These are phyloP conservation scores for Panthera uncia DNA, from an alignment of 2,113 vertebrate species.

Conservation along the genomic window DNA sequence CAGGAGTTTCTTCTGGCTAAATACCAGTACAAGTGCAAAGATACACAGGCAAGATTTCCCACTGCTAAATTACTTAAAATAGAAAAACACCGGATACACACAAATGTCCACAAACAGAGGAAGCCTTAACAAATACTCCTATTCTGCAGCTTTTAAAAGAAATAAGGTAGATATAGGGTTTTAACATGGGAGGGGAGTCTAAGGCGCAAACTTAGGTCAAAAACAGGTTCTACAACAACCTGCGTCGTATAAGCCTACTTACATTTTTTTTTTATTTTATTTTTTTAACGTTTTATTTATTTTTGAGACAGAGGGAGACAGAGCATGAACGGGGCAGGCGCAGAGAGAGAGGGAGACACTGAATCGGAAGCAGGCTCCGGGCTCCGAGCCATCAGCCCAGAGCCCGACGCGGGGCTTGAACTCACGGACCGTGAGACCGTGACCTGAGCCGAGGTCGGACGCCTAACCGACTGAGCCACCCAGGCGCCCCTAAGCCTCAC, in stretches of 20 bases:
- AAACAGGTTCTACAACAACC: neutral
- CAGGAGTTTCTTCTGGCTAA: neutral
- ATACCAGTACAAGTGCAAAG: neutral
- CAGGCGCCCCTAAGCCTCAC: too few species aligned
- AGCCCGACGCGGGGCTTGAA: too few species aligned
- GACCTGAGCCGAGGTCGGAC: too few species aligned
- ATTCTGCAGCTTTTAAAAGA: neutral
- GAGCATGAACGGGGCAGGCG: too few species aligned
- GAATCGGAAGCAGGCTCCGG: too few species aligned
- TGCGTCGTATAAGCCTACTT: fast-evolving
- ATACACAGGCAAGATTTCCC: fast-evolving
- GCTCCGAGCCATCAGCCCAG: too few species aligned
- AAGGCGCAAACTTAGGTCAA: neutral
- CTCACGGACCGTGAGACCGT: too few species aligned
- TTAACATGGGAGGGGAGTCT: neutral
- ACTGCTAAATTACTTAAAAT: neutral
- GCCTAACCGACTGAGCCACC: too few species aligned
- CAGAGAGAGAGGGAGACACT: too few species aligned
- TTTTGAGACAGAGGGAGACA: too few species aligned
- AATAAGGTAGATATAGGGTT: fast-evolving
- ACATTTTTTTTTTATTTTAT: neutral
- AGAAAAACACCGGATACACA: neutral
- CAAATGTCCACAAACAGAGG: neutral
- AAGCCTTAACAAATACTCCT: neutral
- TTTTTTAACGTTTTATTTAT: too few species aligned